A percentile compares a stretch with the other conserved stretches of the same genome.
Conservation (phyloP, 2,888 invertebrate species). For the Orthosia gracilis region DNA sequence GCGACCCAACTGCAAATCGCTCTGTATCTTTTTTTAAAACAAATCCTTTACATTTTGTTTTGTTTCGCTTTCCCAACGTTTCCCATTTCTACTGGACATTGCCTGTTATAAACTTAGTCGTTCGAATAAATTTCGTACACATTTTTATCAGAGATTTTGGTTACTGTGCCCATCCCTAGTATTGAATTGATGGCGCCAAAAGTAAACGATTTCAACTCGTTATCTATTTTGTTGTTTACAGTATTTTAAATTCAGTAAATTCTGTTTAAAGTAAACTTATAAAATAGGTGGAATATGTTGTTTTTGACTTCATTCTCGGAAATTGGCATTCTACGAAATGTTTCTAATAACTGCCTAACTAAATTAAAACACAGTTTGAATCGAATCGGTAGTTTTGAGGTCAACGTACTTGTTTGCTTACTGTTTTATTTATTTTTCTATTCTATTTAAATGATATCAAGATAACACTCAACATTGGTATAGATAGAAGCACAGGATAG, state of each 20-base stretch:
- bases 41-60: constrained; percentile 48
- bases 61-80: constrained; percentile 33
- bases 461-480: not conserved
- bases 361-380: constrained; percentile 28
- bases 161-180: constrained; percentile 49
- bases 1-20: constrained; percentile 35
- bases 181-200: constrained; percentile 66
- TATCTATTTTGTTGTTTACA: constrained; percentile 60
- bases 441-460: not conserved
- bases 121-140: constrained; percentile 38
- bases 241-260: constrained; percentile 46
- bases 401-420: not conserved
- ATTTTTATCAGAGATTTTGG: constrained; percentile 24
- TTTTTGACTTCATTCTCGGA: constrained; percentile 36
- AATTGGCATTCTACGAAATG: constrained; percentile 20
- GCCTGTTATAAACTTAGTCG: constrained; percentile 51
- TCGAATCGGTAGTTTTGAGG: constrained; percentile 7
- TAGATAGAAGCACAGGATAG: too few species aligned
- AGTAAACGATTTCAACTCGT: constrained; percentile 69
- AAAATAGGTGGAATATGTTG: constrained; percentile 37
- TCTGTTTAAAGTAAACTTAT: constrained; percentile 51
- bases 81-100: constrained; percentile 42
- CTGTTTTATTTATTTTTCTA: constrained; percentile 4
- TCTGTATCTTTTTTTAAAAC: constrained; percentile 43
- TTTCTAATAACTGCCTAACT: constrained; percentile 16